Conservation (phyloP, 2,888 invertebrate genomes). For the Agriotes lineatus region DNA sequence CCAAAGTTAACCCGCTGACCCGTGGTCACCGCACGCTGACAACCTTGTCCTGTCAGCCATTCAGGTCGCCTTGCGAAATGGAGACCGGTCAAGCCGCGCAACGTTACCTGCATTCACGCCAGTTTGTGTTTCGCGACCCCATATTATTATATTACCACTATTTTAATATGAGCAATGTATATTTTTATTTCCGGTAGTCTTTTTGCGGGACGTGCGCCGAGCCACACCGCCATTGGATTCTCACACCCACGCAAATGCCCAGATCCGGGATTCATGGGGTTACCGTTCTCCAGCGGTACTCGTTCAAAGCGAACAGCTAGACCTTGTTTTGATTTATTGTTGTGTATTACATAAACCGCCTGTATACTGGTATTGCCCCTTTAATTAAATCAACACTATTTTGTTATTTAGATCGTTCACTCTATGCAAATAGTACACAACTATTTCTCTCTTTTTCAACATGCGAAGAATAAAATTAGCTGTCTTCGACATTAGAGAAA, state of each 20-base stretch:
- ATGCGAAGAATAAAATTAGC: too few species aligned
- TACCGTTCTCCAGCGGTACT: background rate
- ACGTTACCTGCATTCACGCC: conserved; percentile 35
- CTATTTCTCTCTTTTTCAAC: too few species aligned
- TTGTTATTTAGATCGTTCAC: too few species aligned
- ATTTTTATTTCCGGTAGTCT: background rate
- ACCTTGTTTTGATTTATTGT: too few species aligned
- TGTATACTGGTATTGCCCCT: too few species aligned
- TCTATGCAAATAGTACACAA: too few species aligned
- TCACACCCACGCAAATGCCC: background rate
- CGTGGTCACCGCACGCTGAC: conserved; percentile 47
- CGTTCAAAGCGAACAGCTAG: too few species aligned
- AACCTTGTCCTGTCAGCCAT: conserved; percentile 51
- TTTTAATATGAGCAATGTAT: conserved; percentile 11
- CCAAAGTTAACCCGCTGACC: conserved; percentile 51
- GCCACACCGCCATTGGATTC: background rate
- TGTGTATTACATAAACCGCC: too few species aligned
- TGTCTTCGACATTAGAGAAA: too few species aligned
- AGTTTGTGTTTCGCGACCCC: conserved; percentile 23
- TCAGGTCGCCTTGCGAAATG: conserved; percentile 51
- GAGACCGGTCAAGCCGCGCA: conserved; percentile 40
- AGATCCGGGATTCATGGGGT: background rate
- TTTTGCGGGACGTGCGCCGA: background rate
- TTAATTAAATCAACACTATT: too few species aligned
- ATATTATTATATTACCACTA: conserved; percentile 20